Evolutionary conservation across 2,888 invertebrate genomes (phyloP), one percentile per base, ranked within the genome.

Genomic region (Sinelater perroti): DNA sequence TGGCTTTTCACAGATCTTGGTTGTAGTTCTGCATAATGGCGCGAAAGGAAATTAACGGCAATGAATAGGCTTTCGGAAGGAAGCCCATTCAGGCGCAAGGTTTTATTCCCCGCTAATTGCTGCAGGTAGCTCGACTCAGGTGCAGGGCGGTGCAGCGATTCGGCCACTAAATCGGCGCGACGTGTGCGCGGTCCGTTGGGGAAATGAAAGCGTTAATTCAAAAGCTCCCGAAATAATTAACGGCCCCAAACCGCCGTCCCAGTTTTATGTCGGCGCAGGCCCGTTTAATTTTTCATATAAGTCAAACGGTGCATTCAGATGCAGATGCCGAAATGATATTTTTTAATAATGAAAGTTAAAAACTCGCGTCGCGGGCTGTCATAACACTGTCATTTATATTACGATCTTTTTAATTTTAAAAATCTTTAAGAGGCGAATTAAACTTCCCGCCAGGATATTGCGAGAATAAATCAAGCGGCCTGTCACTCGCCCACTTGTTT

Each of bases 351-450:
- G 72, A 69, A 72, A 73, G 67, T 72, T 71, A 71, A 71, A 71
- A 72, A 72, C 64, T 70, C 71, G 64, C 63, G 65, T 58, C 56
- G 57, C 26, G 64, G 66, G 70, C 70, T 72, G 74, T 74, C 74
- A 74, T 72, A 74, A 73, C 72, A 72, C 67, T 72, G 73, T 75
- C 75, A 74, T 73, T 75, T 75, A 75, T 75, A 75, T 74, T 72
- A 74, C 72, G 68, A 71, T 74, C 72, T 70, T 74, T 75, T 75
- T 74, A 74, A 74, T 74, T 75, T 75, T 70, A 69, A 70, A 72
- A 74, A 74, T 73, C 72, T 71, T 73, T 73, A 74, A 72, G 70
- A 68, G 65, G 71, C 64, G 72, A 74, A 73, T 74, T 73, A 73
- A 73, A 72, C 65, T 72, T 72, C 70, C 71, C 72, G 69, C 70